Percentiles rank a stretch among this genome's conserved stretches.
Conservation (phyloP, 2,113 vertebrate genomes). For the Pseudolaguvia tuberculata region DNA sequence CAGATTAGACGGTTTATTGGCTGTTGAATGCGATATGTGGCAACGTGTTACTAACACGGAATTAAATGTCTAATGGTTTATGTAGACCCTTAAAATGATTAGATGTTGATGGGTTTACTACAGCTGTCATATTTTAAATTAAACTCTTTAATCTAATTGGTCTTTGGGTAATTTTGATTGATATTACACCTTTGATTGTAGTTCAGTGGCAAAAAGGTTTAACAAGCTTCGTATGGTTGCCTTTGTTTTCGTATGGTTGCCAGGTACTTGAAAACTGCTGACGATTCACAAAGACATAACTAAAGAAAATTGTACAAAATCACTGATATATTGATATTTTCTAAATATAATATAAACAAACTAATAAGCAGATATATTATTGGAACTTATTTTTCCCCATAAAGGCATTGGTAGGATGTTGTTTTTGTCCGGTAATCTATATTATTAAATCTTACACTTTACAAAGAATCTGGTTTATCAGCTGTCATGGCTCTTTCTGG, state of each 20-base stretch:
- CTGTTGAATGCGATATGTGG: conserved; percentile 11
- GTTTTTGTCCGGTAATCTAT: background rate
- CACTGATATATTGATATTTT: too few relatives aligned
- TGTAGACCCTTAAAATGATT: background rate
- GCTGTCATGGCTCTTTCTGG: background rate
- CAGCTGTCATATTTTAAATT: background rate
- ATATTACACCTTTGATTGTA: background rate
- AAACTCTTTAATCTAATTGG: background rate
- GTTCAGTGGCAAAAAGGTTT: background rate
- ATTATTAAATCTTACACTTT: background rate
- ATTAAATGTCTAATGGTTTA: background rate
- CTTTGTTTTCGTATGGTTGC: too few relatives aligned
- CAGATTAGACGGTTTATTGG: conserved; percentile 28
- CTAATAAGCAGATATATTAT: background rate
- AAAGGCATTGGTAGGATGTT: background rate
- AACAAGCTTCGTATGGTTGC: too few relatives aligned
- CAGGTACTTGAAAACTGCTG: too few relatives aligned
- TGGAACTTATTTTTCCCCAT: background rate
- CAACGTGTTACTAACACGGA: background rate
- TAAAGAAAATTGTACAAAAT: too few relatives aligned
- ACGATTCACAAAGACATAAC: too few relatives aligned
- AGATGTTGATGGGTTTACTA: background rate
- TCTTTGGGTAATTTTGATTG: background rate
- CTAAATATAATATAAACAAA: too few relatives aligned
- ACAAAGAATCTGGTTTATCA: background rate